Base-by-base conservation (phyloP, 2,797 vertebrate species). In the Tolypeutes matacus region DNA sequence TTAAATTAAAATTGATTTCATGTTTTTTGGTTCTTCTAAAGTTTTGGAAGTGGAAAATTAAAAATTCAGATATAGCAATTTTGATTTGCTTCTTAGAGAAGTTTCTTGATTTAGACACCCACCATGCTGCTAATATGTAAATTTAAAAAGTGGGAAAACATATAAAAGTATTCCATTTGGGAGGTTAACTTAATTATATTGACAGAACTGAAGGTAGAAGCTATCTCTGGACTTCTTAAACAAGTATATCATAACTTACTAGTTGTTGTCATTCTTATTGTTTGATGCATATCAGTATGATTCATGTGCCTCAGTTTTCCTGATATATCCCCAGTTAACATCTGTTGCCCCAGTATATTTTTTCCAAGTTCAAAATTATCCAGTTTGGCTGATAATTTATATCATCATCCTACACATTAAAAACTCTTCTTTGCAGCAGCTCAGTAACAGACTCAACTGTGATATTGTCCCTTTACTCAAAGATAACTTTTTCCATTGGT, bases 1-100 rank as follows among this genome's bases (percentile, higher is more conserved):
- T 77, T 97, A 91, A 98, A 97, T 97, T 97, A 94, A 96, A 97
- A 97, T 72, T 94, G 86, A 95, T 96, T 90, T 70, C 69, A 86
- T 70, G 49, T 84, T 95, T 97, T 87, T 58, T 97, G 70, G 89
- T 92, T 98, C 67, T 95, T 97, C 89, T 95, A 85, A 85, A 97
- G 75, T 42, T 96, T 96, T 96, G 89, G 58, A 85, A 94, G n/a
- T 97, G 36, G 88, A 96, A 98, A 97, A 93, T 93, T 97, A 97
- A 98, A 98, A 97, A 97, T 88, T 88, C 86, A 97, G 95, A 96
- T 65, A 15, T 91, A 97, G 62, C 8, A 97, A 82, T 95, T 97
- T 97, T 96, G 73, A 31, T 97, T 97, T 97, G 93, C 10, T 97
- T 96, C 13, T 96, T 70, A 97, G 89, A 89, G 72, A 97, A 97